A percentile compares a stretch with the other conserved stretches of the same genome.
phyloP scores from a whole-genome alignment of 2,797 vertebrate species.

The Strix occidentalis region DNA sequence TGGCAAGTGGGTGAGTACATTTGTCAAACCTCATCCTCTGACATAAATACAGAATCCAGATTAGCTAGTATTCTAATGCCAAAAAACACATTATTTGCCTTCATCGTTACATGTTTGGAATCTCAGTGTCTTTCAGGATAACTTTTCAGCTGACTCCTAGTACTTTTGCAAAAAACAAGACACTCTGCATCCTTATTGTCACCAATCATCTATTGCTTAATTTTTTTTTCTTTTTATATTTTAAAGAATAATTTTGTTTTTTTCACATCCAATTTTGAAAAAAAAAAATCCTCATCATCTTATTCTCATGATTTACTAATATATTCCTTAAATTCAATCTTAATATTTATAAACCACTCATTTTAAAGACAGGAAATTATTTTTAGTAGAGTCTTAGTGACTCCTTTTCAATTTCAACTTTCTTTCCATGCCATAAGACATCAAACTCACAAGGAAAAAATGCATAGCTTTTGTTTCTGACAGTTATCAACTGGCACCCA shows the following conservation, averaged over 20 bases:
- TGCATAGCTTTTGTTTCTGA: not conserved
- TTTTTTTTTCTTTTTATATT: not conserved
- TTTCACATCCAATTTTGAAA: not conserved
- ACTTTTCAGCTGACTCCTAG: not conserved
- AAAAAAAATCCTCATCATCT: not conserved
- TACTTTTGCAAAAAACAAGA: not conserved
- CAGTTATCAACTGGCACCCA: not conserved
- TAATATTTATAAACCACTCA: not conserved
- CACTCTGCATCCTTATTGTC: not conserved
- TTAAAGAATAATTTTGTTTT: not conserved
- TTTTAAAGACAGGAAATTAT: not conserved
- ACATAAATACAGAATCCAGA: not conserved
- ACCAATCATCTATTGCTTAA: not conserved
- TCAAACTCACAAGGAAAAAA: not conserved
- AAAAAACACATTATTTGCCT: not conserved
- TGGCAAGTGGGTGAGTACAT: not conserved
- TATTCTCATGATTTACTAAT: not conserved
- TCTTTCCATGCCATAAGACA: not conserved
- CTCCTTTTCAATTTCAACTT: not conserved
- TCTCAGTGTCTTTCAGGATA: not conserved
- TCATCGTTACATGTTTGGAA: not conserved
- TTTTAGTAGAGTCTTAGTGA: not conserved
- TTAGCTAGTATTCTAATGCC: not conserved
- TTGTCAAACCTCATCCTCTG: not conserved
- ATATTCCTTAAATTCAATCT: not conserved